Evolutionary conservation across 2,888 invertebrate genomes (phyloP), one percentile per base, ranked within the genome.

Genomic region (Torymus texanus): DNA sequence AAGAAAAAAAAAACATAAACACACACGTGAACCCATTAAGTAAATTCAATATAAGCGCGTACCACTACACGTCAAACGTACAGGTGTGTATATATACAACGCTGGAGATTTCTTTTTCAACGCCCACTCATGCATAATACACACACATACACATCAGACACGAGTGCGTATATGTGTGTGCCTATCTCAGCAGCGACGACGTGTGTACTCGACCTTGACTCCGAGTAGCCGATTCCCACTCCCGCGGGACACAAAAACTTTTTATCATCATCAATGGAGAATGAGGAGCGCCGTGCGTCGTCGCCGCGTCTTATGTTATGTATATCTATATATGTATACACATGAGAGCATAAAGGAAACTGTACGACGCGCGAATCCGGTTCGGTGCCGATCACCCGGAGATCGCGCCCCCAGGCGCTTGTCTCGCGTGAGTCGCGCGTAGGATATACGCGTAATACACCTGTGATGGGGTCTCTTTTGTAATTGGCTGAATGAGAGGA

Each of bases 201-300:
- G 21, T 21, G 51, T 2, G 70, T 11, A 16, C 55, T 55, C 68
- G 62, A 75, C 75, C 75, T 75, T 70, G 75, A 75, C 75, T 75
- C 75, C 55, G 62, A 68, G 67, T 21, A 41, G 10, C 14, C 24
- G 51, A 55, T 55, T 41, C 55, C 14, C 41, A 41, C 11, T 14
- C 29, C 21, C 10, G 13, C 16, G 21, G 24, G 50, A 16, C 16
- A 53, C 65, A 16, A 18, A 65, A 67, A 75, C 16, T 73, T 59
- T 51, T 75, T 65, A 41, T 41, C 41, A 50, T 51, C 65, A 61
- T 61, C 53, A 18, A 59, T 56, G 56, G 18, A 50, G 50, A 65
- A 11, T 2, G 21, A 2, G n/a, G 21, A 10, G 58, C 41, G 41
- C 10, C 41, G 21, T 2, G 21, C 21, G 21, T 21, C 21, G 21